phyloP scores from a whole-genome alignment of 2,888 invertebrate genomes.

The Aproaerema taeniolella region DNA sequence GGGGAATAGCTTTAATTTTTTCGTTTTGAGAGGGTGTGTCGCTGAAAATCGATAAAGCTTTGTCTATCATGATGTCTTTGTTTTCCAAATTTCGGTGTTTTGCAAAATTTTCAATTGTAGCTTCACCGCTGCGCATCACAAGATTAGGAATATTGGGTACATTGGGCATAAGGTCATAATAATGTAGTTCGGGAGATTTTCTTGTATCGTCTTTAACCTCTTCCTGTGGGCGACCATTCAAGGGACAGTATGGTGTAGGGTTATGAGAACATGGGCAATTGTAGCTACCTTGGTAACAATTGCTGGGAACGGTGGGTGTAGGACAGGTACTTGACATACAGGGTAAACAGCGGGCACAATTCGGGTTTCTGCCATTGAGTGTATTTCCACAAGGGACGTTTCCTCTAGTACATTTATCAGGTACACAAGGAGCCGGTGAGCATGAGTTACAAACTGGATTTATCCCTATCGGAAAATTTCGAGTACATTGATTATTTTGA shows the following conservation, averaged over 20 bases:
- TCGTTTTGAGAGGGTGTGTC: too few relatives aligned
- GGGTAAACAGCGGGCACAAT: too few relatives aligned
- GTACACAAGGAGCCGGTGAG: constrained; percentile 14
- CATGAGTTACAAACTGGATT: constrained; percentile 9
- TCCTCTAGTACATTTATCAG: constrained; percentile 32
- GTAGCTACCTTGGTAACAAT: constrained; percentile 26
- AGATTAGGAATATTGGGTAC: constrained; percentile 18
- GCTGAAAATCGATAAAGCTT: too few relatives aligned
- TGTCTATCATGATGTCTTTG: too few relatives aligned
- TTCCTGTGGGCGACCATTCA: too few relatives aligned
- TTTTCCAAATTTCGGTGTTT: constrained; percentile 16
- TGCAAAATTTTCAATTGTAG: constrained; percentile 16
- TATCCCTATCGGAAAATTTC: constrained; percentile 23
- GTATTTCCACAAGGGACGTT: too few relatives aligned
- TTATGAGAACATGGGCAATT: constrained; percentile 16
- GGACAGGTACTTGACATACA: constrained; percentile 24
- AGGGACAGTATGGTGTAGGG: too few relatives aligned
- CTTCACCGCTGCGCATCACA: constrained; percentile 34
- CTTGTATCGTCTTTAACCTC: constrained; percentile 24
- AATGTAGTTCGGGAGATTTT: constrained; percentile 29
- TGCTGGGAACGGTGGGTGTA: constrained; percentile 17
- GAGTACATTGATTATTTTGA: constrained; percentile 36
- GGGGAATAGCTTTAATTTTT: too few relatives aligned
- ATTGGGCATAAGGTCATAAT: constrained; percentile 41
- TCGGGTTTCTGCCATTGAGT: too few relatives aligned